Evolutionary conservation across 2,113 vertebrate species (phyloP).

Genomic region (Antechinus flavipes): DNA sequence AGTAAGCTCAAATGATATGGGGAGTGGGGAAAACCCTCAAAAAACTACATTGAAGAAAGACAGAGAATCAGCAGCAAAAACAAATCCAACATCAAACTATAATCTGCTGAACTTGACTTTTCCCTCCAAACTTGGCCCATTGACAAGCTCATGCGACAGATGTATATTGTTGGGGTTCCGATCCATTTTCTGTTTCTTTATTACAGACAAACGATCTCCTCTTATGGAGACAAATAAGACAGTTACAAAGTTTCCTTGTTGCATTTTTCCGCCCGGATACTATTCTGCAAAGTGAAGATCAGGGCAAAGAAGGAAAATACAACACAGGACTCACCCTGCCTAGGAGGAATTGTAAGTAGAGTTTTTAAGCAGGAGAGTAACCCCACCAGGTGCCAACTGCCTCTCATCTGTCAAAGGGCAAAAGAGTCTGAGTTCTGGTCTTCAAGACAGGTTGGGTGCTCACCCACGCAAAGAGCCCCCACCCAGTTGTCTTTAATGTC

Average conservation of each 20-base stretch:
- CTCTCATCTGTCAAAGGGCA: not conserved
- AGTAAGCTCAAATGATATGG: not conserved
- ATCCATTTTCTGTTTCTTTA: not conserved
- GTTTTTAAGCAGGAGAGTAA: not conserved
- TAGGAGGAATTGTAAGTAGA: not conserved
- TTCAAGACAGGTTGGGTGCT: not conserved
- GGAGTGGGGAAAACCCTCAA: not conserved
- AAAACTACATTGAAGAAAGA: not conserved
- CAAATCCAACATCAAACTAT: not conserved
- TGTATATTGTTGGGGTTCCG: not conserved
- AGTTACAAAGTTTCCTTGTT: not conserved
- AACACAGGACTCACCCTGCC: not conserved
- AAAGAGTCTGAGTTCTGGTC: not conserved
- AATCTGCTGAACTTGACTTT: not conserved
- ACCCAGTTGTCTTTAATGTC: not conserved
- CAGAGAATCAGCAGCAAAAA: not conserved
- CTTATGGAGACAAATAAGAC: not conserved
- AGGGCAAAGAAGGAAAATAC: not conserved
- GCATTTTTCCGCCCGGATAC: not conserved
- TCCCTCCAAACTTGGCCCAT: not conserved
- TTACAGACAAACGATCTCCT: not conserved
- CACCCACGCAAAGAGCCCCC: not conserved
- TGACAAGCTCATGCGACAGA: not conserved
- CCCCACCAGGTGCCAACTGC: not conserved
- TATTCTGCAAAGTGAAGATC: not conserved